These are phyloP conservation scores for Ylistrum balloti DNA, from an alignment of 1,140 invertebrate genomes.

Conservation along the genomic window DNA sequence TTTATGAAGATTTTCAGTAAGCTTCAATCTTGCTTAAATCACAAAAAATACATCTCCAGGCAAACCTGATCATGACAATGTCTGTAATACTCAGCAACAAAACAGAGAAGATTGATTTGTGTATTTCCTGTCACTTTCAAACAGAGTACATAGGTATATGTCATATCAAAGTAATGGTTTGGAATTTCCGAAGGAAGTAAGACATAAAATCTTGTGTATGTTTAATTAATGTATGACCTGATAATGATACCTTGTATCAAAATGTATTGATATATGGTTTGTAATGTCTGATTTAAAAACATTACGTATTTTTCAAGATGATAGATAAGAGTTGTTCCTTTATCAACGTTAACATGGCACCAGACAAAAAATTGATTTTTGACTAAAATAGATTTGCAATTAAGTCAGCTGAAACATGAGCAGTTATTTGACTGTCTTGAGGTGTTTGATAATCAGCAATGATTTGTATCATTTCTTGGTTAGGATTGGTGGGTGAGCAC, in stretches of 20 bases:
- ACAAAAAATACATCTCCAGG: background rate
- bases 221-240: too few species aligned
- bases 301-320: too few species aligned
- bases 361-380: slow-evolving; percentile 12
- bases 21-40: background rate
- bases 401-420: background rate
- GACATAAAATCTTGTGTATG: too few species aligned
- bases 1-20: background rate
- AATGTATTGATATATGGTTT: too few species aligned
- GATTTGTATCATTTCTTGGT: background rate
- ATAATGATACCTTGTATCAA: too few species aligned
- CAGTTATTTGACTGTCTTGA: background rate
- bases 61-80: background rate
- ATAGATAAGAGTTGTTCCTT: too few species aligned
- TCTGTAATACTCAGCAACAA: background rate
- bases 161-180: too few species aligned
- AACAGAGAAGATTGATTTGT: background rate
- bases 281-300: too few species aligned
- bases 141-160: background rate
- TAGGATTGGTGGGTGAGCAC: background rate
- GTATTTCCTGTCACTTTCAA: too few species aligned
- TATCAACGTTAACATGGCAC: background rate
- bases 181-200: too few species aligned
- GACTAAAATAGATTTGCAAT: slow-evolving; percentile 12
- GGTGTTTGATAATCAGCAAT: background rate